Percentiles rank a stretch among this genome's conserved stretches.
Evolutionary conservation across 2,113 vertebrate genomes (phyloP).

Genomic region (Mormyrus lacerda): DNA sequence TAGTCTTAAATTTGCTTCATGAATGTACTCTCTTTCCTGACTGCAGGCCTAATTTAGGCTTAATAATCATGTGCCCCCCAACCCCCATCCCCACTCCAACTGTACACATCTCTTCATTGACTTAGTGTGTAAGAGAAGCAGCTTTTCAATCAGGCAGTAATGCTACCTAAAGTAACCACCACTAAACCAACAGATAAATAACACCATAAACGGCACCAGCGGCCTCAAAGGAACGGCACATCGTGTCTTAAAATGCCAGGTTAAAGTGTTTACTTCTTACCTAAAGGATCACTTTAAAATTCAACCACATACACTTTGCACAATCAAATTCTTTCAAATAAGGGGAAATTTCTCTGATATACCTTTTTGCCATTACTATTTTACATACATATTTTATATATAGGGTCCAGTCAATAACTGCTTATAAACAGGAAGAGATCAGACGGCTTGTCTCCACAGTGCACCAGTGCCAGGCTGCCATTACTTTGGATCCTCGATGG

Average conservation of each 20-base stretch:
- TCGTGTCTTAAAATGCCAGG: conserved; percentile 34
- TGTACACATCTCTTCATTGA: neutral
- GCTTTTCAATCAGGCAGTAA: conserved; percentile 13
- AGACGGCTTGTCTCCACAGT: conserved; percentile 31
- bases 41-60: conserved; percentile 30
- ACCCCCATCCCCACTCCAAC: conserved; percentile 2
- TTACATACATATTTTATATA: conserved; percentile 48
- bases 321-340: conserved; percentile 42
- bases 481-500: conserved; percentile 94
- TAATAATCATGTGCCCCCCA: conserved; percentile 16
- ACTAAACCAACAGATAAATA: conserved; percentile 25
- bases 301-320: conserved; percentile 54
- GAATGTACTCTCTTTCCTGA: conserved; percentile 15
- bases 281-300: conserved; percentile 50
- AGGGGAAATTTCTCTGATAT: conserved; percentile 30
- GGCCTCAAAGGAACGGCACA: neutral
- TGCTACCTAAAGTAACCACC: conserved; percentile 21
- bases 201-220: conserved; percentile 16
- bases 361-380: conserved; percentile 8
- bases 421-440: conserved; percentile 57
- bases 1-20: conserved; percentile 8
- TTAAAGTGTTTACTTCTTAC: conserved; percentile 22
- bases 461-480: conserved; percentile 12
- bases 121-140: conserved; percentile 25
- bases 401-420: conserved; percentile 61